Base-by-base conservation (phyloP, 2,888 invertebrate species). In the Xestobium rufovillosum region DNA sequence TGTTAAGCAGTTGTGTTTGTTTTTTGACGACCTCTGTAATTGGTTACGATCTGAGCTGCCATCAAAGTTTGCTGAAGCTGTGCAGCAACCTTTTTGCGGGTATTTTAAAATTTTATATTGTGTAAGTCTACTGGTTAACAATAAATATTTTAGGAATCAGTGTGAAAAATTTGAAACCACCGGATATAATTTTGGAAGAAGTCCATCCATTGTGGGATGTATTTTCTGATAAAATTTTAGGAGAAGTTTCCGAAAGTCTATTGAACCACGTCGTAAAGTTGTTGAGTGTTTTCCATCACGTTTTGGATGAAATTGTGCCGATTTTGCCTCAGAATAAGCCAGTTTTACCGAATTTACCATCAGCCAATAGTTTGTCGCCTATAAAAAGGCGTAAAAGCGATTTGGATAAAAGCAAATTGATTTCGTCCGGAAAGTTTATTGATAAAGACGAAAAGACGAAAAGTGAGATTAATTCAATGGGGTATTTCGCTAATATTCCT, bases 271-370 rank as follows among this genome's bases (percentile, higher is more conserved):
- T 82, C 0, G 57, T 82, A 28, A 80, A 80, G 53, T 65, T 86
- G 52, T 61, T 88, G 38, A 86, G 85, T 57, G 76, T 86, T 14
- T 73, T 82, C 51, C 76, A 78, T 36, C 84, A 85, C 59, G 73
- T 87, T 47, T 73, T 86, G 43, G 84, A 85, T 50, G 85, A 86
- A 57, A 58, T 74, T 30, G 66, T 70, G 38, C 76, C 78, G 44
- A 65, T 67, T 45, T 63, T 70, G 10, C 53, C 68, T 2, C 68
- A 65, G 39, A 58, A 65, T 14, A 78, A 75, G 48, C 57, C 74
- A 0, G 63, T 74, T 36, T 68, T 79, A 1, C 72, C 81, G 1
- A 76, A 75, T 48, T 51, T 70, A 33, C 62, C 69, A 3, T 48
- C 57, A n/a, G 50, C 67, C 2, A 64, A 65, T 31, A 59, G 56